These are phyloP conservation scores for Biston betularia DNA, from an alignment of 2,888 invertebrate species.

Conservation along the genomic window DNA sequence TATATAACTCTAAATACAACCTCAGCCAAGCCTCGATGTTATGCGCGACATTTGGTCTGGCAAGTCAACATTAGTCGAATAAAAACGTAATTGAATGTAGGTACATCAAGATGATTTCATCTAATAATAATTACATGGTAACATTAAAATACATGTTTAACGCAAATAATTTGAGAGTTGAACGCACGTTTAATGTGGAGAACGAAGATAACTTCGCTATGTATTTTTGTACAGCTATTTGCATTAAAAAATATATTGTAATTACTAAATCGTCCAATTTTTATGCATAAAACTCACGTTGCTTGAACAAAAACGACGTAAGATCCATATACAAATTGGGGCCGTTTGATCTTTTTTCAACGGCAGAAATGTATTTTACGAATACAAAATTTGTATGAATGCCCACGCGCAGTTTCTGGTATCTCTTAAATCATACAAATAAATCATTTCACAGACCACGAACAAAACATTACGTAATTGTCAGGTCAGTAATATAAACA, in stretches of 20 bases:
- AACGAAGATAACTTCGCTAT: slow-evolving; percentile 51
- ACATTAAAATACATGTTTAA: slow-evolving; percentile 34
- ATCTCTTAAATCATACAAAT: slow-evolving; percentile 28
- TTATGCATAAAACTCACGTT: slow-evolving; percentile 21
- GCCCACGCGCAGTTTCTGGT: slow-evolving; percentile 37
- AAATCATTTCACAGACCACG: slow-evolving; percentile 27
- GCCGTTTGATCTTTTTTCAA: slow-evolving; percentile 9
- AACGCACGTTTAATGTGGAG: slow-evolving; percentile 64
- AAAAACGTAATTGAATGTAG: slow-evolving; percentile 41
- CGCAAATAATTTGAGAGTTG: slow-evolving; percentile 54
- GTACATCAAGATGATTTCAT: slow-evolving; percentile 41
- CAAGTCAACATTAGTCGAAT: slow-evolving; percentile 14
- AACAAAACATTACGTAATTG: slow-evolving; percentile 38
- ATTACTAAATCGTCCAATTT: slow-evolving; percentile 40
- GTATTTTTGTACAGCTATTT: slow-evolving; percentile 53
- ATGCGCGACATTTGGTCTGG: slow-evolving; percentile 31
- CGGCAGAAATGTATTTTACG: slow-evolving; percentile 18
- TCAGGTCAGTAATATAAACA: slow-evolving; percentile 48
- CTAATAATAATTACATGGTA: slow-evolving; percentile 38
- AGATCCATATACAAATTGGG: background rate
- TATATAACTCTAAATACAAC: slow-evolving; percentile 16
- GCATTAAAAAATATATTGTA: slow-evolving; percentile 49
- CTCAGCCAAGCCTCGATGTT: slow-evolving; percentile 24
- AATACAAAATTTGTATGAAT: slow-evolving; percentile 40
- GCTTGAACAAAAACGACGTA: background rate